phyloP scores from a whole-genome alignment of 1,140 invertebrate species.

The Phenacoccus solenopsis region DNA sequence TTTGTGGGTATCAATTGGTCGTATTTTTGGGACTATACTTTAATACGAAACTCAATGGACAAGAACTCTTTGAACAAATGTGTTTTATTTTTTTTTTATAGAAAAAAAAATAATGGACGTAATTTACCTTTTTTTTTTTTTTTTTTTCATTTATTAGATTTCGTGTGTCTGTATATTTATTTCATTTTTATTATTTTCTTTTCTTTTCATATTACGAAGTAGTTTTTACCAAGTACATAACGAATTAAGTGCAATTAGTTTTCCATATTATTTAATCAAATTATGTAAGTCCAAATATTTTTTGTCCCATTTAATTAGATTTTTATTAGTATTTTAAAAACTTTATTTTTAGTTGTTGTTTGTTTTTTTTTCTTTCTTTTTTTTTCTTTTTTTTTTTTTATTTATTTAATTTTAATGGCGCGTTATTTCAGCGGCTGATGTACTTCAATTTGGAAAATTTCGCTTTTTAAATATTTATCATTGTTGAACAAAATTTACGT shows the following conservation, averaged over 20 bases:
- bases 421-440: background rate
- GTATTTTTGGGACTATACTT: no score
- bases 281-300: background rate
- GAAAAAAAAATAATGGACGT: background rate
- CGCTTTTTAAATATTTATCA: no score
- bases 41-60: no score
- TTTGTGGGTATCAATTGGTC: no score
- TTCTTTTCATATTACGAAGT: background rate
- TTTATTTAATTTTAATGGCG: no score
- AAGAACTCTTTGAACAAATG: background rate
- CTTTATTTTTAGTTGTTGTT: background rate
- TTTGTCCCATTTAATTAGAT: background rate
- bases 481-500: background rate
- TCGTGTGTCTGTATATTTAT: background rate
- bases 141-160: background rate
- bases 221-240: no score
- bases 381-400: background rate
- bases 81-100: background rate
- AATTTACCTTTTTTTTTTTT: background rate
- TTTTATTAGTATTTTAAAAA: background rate
- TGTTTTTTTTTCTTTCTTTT: no score
- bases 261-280: background rate
- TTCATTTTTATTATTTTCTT: background rate
- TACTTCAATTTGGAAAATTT: background rate
- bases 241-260: slow-evolving; percentile 3